phyloP scores from a whole-genome alignment of 2,888 invertebrate genomes.

The Thumatha senex region DNA sequence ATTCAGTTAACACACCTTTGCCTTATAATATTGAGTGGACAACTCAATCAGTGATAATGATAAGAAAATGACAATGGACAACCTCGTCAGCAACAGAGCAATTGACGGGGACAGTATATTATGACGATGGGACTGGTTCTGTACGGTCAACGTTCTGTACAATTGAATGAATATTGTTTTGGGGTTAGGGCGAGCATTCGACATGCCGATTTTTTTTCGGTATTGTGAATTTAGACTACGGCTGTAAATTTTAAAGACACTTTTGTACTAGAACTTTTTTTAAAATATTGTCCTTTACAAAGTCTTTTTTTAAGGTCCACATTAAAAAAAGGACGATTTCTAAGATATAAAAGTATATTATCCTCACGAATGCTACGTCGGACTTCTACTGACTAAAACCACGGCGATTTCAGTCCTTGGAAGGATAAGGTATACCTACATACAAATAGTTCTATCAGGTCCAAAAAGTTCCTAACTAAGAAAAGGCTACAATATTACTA shows the following conservation, averaged over 20 bases:
- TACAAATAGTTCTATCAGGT: too few relatives aligned
- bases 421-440: too few relatives aligned
- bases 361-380: too few relatives aligned
- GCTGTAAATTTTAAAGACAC: neutral
- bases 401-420: too few relatives aligned
- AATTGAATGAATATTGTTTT: slow-evolving; percentile 32
- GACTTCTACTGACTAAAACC: too few relatives aligned
- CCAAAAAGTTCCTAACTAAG: too few relatives aligned
- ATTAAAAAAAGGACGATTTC: too few relatives aligned
- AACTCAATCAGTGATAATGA: slow-evolving; percentile 69
- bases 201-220: slow-evolving; percentile 21
- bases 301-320: too few relatives aligned
- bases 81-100: slow-evolving; percentile 31
- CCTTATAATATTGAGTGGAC: slow-evolving; percentile 69
- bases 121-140: slow-evolving; percentile 49
- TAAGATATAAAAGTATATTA: too few relatives aligned
- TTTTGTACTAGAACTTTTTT: too few relatives aligned
- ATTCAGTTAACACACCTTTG: slow-evolving; percentile 46
- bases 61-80: slow-evolving; percentile 48
- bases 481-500: too few relatives aligned
- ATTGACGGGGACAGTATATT: slow-evolving; percentile 27
- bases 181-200: slow-evolving; percentile 13
- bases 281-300: too few relatives aligned
- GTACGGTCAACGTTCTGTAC: slow-evolving; percentile 47
- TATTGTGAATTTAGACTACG: slow-evolving; percentile 11